Base-by-base conservation (phyloP, 92 coral and sea anemone genomes). In the Phenganax subtilis region DNA sequence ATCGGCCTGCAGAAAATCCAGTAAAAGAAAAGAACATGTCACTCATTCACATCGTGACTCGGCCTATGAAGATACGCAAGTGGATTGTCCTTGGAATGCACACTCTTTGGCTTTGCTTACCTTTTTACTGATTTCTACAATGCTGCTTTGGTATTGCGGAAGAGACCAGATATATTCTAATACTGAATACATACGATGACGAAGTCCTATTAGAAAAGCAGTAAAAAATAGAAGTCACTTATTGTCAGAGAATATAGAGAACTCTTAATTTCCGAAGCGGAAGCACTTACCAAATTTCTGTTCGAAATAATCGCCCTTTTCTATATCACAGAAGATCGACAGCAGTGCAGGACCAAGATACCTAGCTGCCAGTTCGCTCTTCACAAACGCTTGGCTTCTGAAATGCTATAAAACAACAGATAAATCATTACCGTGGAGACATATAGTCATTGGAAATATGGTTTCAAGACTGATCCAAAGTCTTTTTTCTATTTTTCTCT, bases 231-330 rank as follows among this genome's bases (percentile, higher is more conserved):
- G 29, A 15, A 56, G 59, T 1, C 2, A 12, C 15, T 1, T 59
- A 59, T 12, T 59, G 25, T 59, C 25, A 6, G 15, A 69, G 10
- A 29, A 47, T 4, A 20, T 78, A 52, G 54, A n/a, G 29, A 47
- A 7, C 3, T 20, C n/a, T 29, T 9, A 20, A 72, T 44, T 55
- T 0, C 12, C 65, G n/a, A 72, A 16, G 16, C 64, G 10, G 20
- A 20, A 63, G 12, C 52, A 67, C 99, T 86, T 82, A 96, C 99
- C 99, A 87, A 96, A 96, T 61, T 96, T 96, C 84, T 92, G 99
- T 70, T 96, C 99, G 88, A 96, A 96, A 85, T 96, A 88, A 73
- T 96, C 97, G 0, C 99, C 99, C 57, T 93, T 96, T 69, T 96
- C 99, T 14, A 96, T 96, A 57, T 96, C 99, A 14, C 89, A 90